Evolutionary conservation across 2,888 invertebrate genomes (phyloP), one percentile per base, ranked within the genome.

Genomic region (Aphidoletes aphidimyza): DNA sequence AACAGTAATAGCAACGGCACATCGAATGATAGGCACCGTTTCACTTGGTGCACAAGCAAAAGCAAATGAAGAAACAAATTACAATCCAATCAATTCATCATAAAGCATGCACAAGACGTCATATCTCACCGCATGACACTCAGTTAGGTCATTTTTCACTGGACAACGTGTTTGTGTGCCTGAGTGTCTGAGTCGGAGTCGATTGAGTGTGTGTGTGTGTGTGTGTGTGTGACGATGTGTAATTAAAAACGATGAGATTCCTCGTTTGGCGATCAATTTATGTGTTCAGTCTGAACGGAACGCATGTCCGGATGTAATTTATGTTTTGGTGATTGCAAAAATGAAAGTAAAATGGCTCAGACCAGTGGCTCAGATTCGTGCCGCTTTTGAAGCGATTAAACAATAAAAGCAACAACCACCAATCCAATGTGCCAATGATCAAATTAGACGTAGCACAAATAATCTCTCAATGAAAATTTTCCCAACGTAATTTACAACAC

Each of bases 231-330:
- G 30, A 30, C 69, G n/a, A 69, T 69, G 26, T 30, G 69, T 69
- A 69, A 69, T 69, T 69, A 69, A 69, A 69, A 69, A 69, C 69
- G 69, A 26, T 69, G 69, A 69, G 69, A 69, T 69, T 30, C 30
- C 17, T 69, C 34, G 69, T 11, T 34, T 14, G 11, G 14, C 34
- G 69, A 30, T 69, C 69, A 34, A 54, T 54, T 54, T 54, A 8
- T 69, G 11, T 69, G 69, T 30, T 30, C 30, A 30, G 34, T 30
- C n/a, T 26, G 69, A 14, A 1, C 17, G 69, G 69, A 30, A 34
- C 34, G 69, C 34, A 69, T 69, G 30, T 69, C 69, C 69, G 69
- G 69, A 69, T 69, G 30, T 69, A 69, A 69, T 69, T 69, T 69
- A 69, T 69, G 30, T 30, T 69, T 26, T 69, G 30, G 69, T 14